Percentiles rank a stretch among this genome's conserved stretches.
These are phyloP conservation scores for Xyrauchen texanus DNA, from an alignment of 2,113 vertebrate genomes.

Conservation along the genomic window DNA sequence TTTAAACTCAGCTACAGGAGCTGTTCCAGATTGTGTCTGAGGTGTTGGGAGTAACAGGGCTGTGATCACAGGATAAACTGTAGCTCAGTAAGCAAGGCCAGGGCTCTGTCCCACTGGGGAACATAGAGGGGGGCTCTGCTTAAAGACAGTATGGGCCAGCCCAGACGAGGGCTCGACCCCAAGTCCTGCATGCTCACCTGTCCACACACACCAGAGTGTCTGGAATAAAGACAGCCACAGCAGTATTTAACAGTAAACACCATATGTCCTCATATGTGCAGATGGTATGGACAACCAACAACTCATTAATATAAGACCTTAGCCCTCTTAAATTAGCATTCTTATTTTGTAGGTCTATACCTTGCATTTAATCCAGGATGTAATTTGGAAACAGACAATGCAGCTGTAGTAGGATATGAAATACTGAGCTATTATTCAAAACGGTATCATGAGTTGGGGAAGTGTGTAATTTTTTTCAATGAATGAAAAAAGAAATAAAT, in stretches of 20 bases:
- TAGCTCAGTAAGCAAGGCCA: background rate
- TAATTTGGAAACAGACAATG: background rate
- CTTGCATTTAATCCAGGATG: no score
- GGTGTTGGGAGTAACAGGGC: background rate
- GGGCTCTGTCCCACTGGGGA: background rate
- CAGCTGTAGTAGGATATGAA: no score
- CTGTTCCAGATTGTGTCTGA: background rate
- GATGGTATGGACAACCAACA: background rate
- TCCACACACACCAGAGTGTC: slow-evolving; percentile 38
- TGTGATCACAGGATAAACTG: background rate
- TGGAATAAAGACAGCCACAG: background rate
- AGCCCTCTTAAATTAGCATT: background rate
- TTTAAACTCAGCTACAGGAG: no score
- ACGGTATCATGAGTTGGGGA: no score
- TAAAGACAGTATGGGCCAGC: background rate
- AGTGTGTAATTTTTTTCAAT: no score
- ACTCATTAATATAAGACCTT: background rate
- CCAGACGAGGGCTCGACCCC: background rate
- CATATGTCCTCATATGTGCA: background rate
- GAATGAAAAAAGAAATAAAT: no score
- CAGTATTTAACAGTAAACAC: background rate
- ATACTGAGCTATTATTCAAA: no score
- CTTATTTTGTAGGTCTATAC: no score
- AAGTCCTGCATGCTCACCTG: slow-evolving; percentile 45
- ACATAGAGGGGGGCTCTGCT: background rate